Evolutionary conservation across 2,888 invertebrate genomes (phyloP).

Genomic region (Lysandra coridon): DNA sequence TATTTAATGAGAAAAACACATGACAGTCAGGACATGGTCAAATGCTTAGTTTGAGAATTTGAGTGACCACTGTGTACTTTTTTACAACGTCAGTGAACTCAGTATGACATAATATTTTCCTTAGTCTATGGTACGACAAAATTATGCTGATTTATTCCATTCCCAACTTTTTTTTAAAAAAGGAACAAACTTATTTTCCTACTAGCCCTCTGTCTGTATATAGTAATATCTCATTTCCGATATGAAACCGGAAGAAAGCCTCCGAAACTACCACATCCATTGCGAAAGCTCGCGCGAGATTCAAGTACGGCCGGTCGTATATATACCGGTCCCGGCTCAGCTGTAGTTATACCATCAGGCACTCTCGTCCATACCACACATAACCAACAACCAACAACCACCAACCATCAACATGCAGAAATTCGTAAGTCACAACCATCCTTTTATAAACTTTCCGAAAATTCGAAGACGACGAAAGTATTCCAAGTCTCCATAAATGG

Average conservation of each 20-base stretch:
- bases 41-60: not conserved
- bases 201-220: too few relatives aligned
- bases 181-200: too few relatives aligned
- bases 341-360: not conserved
- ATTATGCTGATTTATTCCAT: too few relatives aligned
- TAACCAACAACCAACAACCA: slow-evolving; percentile 48
- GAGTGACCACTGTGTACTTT: not conserved
- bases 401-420: slow-evolving; percentile 59
- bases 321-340: not conserved
- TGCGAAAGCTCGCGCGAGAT: slow-evolving; percentile 44
- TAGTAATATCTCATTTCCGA: not conserved
- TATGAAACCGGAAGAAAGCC: slow-evolving; percentile 20
- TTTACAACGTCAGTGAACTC: too few relatives aligned
- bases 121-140: too few relatives aligned
- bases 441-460: not conserved
- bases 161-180: too few relatives aligned
- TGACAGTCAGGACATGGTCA: not conserved
- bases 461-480: not conserved
- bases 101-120: too few relatives aligned
- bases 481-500: not conserved
- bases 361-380: slow-evolving; percentile 46
- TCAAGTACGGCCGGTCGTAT: slow-evolving; percentile 54
- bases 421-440: slow-evolving; percentile 59
- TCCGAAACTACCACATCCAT: slow-evolving; percentile 47
- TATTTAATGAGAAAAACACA: not conserved